These are phyloP conservation scores for Trachelus tabidus DNA, from an alignment of 2,888 invertebrate genomes.

Conservation along the genomic window DNA sequence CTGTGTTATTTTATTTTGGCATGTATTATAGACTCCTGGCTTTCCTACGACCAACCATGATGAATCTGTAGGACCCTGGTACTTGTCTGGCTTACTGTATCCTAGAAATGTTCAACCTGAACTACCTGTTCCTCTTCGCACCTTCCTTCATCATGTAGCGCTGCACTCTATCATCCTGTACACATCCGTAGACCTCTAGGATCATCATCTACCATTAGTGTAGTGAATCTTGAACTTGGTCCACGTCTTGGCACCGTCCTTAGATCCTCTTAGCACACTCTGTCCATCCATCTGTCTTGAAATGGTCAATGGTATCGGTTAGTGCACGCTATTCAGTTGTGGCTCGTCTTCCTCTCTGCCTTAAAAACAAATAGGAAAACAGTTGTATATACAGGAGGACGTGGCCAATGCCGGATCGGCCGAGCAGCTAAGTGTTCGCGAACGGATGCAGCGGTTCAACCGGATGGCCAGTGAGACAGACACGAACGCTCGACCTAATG, in stretches of 20 bases:
- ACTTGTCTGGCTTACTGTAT: background rate
- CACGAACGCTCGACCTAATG: slow-evolving; percentile 56
- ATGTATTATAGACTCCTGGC: background rate
- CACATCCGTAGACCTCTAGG: background rate
- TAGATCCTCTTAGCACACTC: background rate
- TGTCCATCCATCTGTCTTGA: background rate
- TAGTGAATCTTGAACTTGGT: background rate
- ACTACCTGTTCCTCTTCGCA: background rate
- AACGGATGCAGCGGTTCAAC: slow-evolving; percentile 92
- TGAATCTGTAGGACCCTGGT: background rate
- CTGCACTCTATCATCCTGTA: background rate
- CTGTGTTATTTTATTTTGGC: background rate
- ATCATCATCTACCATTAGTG: background rate
- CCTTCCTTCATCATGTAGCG: background rate
- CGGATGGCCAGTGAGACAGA: slow-evolving; percentile 85
- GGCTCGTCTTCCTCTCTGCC: background rate
- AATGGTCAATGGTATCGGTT: background rate
- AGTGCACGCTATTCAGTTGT: background rate
- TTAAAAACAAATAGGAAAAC: background rate
- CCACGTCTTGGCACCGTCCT: background rate
- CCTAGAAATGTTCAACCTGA: background rate
- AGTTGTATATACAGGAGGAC: slow-evolving; percentile 47
- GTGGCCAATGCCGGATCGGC: slow-evolving; percentile 42
- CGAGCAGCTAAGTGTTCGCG: slow-evolving; percentile 86
- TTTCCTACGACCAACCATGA: background rate